These are phyloP conservation scores for Meloidogyne chitwoodi DNA, from an alignment of 1,140 invertebrate genomes.

Conservation along the genomic window DNA sequence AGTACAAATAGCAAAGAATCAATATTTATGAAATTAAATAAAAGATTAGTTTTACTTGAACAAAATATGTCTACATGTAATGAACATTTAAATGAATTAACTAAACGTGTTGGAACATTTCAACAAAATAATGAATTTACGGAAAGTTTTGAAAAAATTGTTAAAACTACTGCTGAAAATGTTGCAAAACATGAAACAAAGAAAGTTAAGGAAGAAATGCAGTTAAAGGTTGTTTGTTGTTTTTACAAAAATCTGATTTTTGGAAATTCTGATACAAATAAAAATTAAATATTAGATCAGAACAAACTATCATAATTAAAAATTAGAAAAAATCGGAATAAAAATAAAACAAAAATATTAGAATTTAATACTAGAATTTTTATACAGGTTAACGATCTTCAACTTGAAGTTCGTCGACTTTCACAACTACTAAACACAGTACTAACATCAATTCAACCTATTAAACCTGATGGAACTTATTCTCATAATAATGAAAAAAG, in stretches of 20 bases:
- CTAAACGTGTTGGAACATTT: neutral
- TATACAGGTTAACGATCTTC: neutral
- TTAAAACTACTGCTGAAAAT: neutral
- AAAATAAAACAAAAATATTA: too few relatives aligned
- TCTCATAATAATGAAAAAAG: neutral
- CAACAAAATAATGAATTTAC: neutral
- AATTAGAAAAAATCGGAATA: too few relatives aligned
- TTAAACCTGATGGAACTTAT: slow-evolving; percentile 1
- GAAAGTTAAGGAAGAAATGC: neutral
- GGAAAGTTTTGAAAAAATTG: neutral
- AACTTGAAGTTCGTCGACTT: slow-evolving; percentile 9
- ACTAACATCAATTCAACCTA: slow-evolving; percentile 1
- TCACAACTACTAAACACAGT: slow-evolving; percentile 1
- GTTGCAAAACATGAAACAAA: slow-evolving; percentile 16
- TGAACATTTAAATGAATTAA: slow-evolving; percentile 62
- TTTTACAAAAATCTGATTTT: neutral
- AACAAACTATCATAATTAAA: too few relatives aligned
- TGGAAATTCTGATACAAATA: neutral
- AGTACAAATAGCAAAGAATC: slow-evolving; percentile 76
- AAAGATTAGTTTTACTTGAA: slow-evolving; percentile 89
- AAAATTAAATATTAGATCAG: too few relatives aligned
- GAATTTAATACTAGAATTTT: too few relatives aligned
- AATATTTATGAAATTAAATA: slow-evolving; percentile 85
- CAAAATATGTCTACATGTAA: slow-evolving; percentile 90
- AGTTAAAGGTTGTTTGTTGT: neutral